Evolutionary conservation across 2,888 invertebrate species (phyloP).

Genomic region (Onthophagus sagittarius): DNA sequence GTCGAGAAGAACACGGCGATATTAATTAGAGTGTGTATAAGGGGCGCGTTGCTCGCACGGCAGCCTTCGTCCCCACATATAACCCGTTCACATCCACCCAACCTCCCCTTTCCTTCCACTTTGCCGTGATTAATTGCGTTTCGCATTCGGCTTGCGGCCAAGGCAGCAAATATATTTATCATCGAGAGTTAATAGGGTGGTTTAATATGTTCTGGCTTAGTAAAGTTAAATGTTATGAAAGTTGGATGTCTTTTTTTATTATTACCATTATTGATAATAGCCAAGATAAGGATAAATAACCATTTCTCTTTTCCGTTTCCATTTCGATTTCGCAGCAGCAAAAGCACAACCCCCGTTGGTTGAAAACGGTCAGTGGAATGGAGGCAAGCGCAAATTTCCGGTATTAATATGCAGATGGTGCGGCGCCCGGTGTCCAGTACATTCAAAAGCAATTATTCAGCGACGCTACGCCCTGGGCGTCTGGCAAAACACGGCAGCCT

Average conservation of each 20-base stretch:
- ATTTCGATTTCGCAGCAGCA: background rate
- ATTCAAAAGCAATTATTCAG: conserved; percentile 19
- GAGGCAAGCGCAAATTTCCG: conserved; percentile 2
- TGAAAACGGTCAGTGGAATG: background rate
- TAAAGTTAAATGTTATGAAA: background rate
- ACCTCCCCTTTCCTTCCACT: background rate
- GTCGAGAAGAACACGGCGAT: background rate
- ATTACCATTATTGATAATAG: background rate
- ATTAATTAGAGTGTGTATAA: background rate
- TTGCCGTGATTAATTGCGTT: background rate
- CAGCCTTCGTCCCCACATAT: background rate
- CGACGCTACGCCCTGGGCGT: conserved; percentile 13
- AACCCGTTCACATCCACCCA: background rate
- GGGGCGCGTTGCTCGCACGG: background rate
- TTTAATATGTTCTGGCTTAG: background rate
- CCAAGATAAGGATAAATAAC: background rate
- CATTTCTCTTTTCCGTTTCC: background rate
- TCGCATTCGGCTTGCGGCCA: background rate
- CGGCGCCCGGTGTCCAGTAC: conserved; percentile 15
- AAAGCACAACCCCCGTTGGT: background rate
- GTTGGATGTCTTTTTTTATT: background rate
- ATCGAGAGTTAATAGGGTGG: background rate
- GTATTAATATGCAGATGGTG: conserved; percentile 20
- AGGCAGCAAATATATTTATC: background rate
- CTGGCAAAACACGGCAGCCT: conserved; percentile 11